phyloP scores from a whole-genome alignment of 2,797 vertebrate genomes.

The Leuciscus waleckii region DNA sequence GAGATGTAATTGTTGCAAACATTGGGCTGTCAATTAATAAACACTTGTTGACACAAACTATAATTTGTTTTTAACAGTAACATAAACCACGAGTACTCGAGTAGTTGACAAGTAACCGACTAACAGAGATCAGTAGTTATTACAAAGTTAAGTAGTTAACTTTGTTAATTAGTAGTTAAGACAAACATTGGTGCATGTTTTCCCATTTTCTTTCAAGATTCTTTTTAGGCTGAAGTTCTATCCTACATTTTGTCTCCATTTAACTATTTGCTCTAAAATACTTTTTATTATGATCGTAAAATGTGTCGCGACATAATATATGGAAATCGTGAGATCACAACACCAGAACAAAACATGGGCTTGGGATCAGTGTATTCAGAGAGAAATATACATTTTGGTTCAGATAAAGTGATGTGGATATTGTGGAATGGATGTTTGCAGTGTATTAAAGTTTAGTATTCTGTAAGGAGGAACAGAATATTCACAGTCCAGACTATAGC shows the following conservation, averaged over 20 bases:
- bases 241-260: not conserved
- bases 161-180: not conserved
- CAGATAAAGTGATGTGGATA: not conserved
- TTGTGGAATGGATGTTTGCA: not conserved
- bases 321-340: not conserved
- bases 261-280: not conserved
- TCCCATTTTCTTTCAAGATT: not conserved
- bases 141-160: too few relatives aligned
- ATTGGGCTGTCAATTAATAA: not conserved
- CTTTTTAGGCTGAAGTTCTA: not conserved
- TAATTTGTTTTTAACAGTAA: not conserved
- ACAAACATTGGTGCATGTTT: not conserved
- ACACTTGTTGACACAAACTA: not conserved
- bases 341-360: not conserved
- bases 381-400: not conserved
- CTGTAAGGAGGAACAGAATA: not conserved
- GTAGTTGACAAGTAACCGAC: not conserved
- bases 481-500: not conserved
- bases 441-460: not conserved
- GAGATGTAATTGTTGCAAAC: not conserved
- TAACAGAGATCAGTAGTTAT: not conserved
- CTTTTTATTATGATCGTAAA: not conserved
- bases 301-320: not conserved
- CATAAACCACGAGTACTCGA: not conserved
- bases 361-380: not conserved